phyloP scores from a whole-genome alignment of 2,888 invertebrate genomes.

The Micropterix aruncella region DNA sequence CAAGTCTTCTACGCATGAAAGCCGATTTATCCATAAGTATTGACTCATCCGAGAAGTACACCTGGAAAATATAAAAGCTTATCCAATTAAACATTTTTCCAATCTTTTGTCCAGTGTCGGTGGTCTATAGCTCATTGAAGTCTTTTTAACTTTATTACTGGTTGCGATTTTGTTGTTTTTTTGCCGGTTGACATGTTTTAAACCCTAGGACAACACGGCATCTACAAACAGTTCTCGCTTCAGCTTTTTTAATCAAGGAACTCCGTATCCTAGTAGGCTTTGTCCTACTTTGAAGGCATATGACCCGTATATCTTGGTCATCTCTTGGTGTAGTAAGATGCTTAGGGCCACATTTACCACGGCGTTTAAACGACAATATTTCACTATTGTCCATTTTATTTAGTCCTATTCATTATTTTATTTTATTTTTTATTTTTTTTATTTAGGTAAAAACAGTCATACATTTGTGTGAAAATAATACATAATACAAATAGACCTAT shows the following conservation, averaged over 20 bases:
- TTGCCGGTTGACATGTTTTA: not conserved
- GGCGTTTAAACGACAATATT: not conserved
- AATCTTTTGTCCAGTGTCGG: too few species aligned
- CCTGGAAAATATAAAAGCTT: too few species aligned
- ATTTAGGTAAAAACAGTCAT: too few species aligned
- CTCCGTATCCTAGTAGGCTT: not conserved
- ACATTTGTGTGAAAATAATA: too few species aligned
- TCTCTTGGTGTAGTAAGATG: too few species aligned
- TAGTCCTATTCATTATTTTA: too few species aligned
- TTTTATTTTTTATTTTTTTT: too few species aligned
- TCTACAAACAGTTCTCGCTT: not conserved
- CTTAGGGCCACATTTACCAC: not conserved
- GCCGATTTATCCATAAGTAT: too few species aligned
- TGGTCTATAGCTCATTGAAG: not conserved
- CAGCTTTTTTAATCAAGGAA: not conserved
- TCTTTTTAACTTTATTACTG: not conserved
- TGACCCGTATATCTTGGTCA: not conserved
- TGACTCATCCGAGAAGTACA: too few species aligned
- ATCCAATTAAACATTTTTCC: too few species aligned
- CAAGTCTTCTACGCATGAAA: too few species aligned
- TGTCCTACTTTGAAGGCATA: not conserved
- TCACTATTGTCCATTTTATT: not conserved
- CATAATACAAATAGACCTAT: too few species aligned
- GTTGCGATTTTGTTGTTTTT: not conserved
- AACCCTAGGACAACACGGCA: not conserved